A percentile compares a stretch with the other conserved stretches of the same genome.
Evolutionary conservation across 2,797 vertebrate genomes (phyloP).

Genomic region (Enteromius paludinosus): DNA sequence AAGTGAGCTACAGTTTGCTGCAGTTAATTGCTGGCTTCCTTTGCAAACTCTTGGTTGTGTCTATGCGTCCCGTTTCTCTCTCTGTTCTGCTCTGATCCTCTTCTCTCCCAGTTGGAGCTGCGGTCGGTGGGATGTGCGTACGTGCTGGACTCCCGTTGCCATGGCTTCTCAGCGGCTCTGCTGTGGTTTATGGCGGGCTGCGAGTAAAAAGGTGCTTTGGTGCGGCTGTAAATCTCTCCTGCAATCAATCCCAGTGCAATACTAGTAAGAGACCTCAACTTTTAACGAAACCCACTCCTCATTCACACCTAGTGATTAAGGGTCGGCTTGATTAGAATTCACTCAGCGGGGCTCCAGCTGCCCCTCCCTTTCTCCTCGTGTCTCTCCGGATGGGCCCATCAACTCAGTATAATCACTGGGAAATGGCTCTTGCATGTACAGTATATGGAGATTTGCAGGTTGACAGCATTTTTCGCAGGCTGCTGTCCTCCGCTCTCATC

Average conservation of each 20-base stretch:
- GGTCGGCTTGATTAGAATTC: slow-evolving; percentile 51
- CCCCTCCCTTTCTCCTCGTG: not conserved
- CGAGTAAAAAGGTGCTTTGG: slow-evolving; percentile 49
- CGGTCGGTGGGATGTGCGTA: slow-evolving; percentile 6
- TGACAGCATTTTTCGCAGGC: not conserved
- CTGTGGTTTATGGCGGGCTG: slow-evolving; percentile 50
- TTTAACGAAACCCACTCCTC: slow-evolving; percentile 52
- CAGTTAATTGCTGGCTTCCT: slow-evolving; percentile 40
- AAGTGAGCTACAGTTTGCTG: slow-evolving; percentile 23
- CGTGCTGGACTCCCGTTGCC: slow-evolving; percentile 23
- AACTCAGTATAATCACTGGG: slow-evolving; percentile 25
- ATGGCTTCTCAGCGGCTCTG: slow-evolving; percentile 34
- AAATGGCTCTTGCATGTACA: slow-evolving; percentile 31
- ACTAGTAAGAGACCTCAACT: slow-evolving; percentile 54
- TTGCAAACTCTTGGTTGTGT: not conserved
- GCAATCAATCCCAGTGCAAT: slow-evolving; percentile 59
- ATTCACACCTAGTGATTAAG: slow-evolving; percentile 58
- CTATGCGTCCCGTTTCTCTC: not conserved
- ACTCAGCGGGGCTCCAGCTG: not conserved
- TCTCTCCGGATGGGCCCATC: slow-evolving; percentile 32
- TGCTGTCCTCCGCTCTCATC: slow-evolving; percentile 9
- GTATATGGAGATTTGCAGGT: slow-evolving; percentile 15
- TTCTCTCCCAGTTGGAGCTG: slow-evolving; percentile 5
- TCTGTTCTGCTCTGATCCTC: not conserved
- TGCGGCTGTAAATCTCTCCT: slow-evolving; percentile 56